Conservation (phyloP, 2,888 invertebrate genomes). For the Maniola hyperantus region DNA sequence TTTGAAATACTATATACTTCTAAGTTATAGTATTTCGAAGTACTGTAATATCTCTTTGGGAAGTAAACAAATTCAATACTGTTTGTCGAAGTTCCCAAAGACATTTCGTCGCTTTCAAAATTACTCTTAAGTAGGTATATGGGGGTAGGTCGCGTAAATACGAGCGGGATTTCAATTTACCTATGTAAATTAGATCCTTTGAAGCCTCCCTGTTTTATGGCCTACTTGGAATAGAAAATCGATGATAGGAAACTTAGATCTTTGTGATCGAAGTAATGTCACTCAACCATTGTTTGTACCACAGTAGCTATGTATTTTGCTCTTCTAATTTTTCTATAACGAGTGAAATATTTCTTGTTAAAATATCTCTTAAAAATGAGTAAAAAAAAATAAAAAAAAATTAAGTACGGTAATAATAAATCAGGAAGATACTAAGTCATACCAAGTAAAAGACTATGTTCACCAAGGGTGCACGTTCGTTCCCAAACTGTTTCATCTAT, state of each 20-base stretch:
- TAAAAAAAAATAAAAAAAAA: too few relatives aligned
- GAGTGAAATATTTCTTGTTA: too few relatives aligned
- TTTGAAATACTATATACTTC: too few relatives aligned
- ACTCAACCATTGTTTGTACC: background rate
- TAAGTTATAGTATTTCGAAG: background rate
- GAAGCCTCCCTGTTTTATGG: slow-evolving; percentile 40
- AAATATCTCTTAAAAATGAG: too few relatives aligned
- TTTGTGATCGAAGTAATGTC: slow-evolving; percentile 1
- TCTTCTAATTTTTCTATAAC: background rate
- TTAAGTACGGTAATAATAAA: too few relatives aligned
- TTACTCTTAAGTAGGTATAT: slow-evolving; percentile 27
- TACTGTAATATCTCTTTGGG: background rate
- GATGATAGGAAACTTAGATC: slow-evolving; percentile 28
- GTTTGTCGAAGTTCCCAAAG: slow-evolving; percentile 25
- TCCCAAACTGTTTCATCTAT: too few relatives aligned
- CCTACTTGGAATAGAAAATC: slow-evolving; percentile 27
- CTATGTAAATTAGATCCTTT: slow-evolving; percentile 47
- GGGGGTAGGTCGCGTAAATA: slow-evolving; percentile 34
- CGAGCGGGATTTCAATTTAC: slow-evolving; percentile 43
- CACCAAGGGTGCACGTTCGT: too few relatives aligned
- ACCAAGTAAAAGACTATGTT: too few relatives aligned
- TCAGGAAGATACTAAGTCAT: too few relatives aligned
- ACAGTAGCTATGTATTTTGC: background rate
- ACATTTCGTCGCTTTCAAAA: slow-evolving; percentile 21
- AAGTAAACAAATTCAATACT: slow-evolving; percentile 21